Percentiles rank a stretch among this genome's conserved stretches.
Conservation (phyloP, 2,888 invertebrate genomes). For the Arge pagana region DNA sequence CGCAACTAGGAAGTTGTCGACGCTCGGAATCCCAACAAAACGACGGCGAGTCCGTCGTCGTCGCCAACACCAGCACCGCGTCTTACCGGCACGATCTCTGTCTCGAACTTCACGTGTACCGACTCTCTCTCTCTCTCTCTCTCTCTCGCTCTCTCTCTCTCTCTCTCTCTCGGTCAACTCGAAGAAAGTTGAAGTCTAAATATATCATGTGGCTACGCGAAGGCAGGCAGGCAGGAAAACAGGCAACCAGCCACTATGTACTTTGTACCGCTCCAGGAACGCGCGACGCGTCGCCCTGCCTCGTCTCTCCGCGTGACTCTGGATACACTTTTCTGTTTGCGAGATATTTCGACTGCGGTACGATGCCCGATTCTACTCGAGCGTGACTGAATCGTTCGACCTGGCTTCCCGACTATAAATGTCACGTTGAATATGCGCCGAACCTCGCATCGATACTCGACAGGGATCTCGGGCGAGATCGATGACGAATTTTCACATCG, state of each 20-base stretch:
- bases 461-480: no score
- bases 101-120: conserved; percentile 6
- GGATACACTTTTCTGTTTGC: no score
- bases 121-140: no score
- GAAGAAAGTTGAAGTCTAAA: conserved; percentile 26
- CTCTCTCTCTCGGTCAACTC: conserved; percentile 3
- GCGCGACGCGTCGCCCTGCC: no score
- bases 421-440: no score
- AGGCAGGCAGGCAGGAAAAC: conserved; percentile 13
- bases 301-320: no score
- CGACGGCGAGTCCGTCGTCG: conserved; percentile 8
- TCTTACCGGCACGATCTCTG: background rate
- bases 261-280: no score
- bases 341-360: background rate
- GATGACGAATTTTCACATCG: no score
- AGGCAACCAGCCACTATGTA: conserved; percentile 8
- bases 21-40: conserved; percentile 18
- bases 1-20: conserved; percentile 14
- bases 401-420: no score
- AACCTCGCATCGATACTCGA: no score
- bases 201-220: conserved; percentile 26
- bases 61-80: background rate
- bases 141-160: no score
- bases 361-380: background rate
- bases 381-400: no score